Evolutionary conservation across 92 coral and sea anemone genomes (phyloP).

Genomic region (Palythoa grandiflora): DNA sequence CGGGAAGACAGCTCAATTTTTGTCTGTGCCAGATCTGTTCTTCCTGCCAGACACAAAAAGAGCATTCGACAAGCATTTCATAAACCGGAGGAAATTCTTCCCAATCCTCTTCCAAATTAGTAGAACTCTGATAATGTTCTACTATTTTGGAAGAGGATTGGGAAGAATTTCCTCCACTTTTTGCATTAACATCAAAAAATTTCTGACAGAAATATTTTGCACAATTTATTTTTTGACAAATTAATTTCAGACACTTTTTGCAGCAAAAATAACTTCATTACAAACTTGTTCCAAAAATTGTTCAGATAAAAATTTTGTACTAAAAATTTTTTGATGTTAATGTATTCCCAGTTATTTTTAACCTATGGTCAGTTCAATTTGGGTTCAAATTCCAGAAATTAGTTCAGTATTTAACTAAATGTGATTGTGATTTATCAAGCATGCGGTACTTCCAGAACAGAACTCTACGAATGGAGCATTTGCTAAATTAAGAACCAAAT

Average conservation of each 20-base stretch:
- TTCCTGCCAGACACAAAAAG: conserved; percentile 55
- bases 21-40: conserved; percentile 66
- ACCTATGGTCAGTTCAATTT: not conserved
- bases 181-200: not conserved
- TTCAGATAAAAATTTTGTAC: no score
- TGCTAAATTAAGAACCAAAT: not conserved
- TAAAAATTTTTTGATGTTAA: no score
- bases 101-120: conserved; percentile 57
- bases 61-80: conserved; percentile 58
- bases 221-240: no score
- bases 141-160: conserved; percentile 51
- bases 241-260: no score
- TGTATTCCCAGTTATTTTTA: not conserved
- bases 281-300: no score
- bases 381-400: not conserved
- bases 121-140: not conserved
- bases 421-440: not conserved
- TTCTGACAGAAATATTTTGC: no score
- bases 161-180: conserved; percentile 60
- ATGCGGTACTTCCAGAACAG: no score
- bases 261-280: no score
- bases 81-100: conserved; percentile 56
- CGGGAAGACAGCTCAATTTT: conserved; percentile 67
- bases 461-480: no score
- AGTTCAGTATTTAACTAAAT: not conserved